Conservation (phyloP, 1,140 invertebrate species). For the Dryas iulia region DNA sequence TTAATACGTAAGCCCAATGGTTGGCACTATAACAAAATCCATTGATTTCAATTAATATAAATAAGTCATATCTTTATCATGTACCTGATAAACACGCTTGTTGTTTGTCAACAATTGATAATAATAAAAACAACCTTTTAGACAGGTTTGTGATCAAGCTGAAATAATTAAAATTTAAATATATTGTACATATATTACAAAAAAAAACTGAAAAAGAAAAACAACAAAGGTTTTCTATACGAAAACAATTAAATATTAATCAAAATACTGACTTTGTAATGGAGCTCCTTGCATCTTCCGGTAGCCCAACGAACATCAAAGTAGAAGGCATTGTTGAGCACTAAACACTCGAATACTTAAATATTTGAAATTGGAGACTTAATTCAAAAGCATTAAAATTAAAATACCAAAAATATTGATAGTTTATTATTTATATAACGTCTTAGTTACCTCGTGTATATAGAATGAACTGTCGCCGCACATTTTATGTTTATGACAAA, state of each 20-base stretch:
- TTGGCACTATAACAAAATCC: too few species aligned
- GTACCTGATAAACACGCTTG: too few species aligned
- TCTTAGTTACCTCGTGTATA: constrained; percentile 50
- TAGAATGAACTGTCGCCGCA: constrained; percentile 51
- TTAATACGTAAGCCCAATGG: too few species aligned
- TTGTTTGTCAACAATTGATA: too few species aligned
- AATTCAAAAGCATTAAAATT: constrained; percentile 10
- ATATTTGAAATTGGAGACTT: neutral
- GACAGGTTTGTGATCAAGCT: too few species aligned
- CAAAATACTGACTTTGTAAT: constrained; percentile 62
- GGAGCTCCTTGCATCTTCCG: constrained; percentile 66
- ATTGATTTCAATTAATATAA: too few species aligned
- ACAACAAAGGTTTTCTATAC: too few species aligned
- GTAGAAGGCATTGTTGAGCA: constrained; percentile 63
- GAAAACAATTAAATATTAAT: neutral
- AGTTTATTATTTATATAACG: constrained; percentile 35
- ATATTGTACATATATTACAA: too few species aligned
- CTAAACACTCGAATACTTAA: neutral
- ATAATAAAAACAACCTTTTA: too few species aligned
- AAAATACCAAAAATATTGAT: constrained; percentile 13
- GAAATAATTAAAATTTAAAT: too few species aligned
- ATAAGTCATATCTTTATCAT: too few species aligned
- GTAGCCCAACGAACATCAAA: constrained; percentile 63
- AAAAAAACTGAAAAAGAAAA: too few species aligned
- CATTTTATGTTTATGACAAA: constrained; percentile 58